Conservation (phyloP, 2,888 invertebrate genomes). For the Sceliomorpha sp. region DNA sequence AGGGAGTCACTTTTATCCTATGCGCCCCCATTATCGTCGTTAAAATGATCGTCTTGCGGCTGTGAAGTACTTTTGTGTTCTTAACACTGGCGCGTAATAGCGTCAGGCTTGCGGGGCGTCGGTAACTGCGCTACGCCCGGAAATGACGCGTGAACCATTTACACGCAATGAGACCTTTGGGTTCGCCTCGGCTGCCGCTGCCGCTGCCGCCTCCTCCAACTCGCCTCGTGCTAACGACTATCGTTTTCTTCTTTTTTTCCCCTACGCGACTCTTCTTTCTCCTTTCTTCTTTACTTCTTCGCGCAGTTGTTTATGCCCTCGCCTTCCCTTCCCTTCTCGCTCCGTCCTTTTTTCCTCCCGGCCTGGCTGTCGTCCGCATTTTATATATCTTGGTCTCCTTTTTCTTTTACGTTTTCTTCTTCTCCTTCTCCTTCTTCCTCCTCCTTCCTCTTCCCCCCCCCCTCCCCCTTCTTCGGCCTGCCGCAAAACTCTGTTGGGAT, state of each 20-base stretch:
- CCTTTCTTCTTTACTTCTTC: constrained; percentile 28
- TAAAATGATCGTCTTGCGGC: constrained; percentile 56
- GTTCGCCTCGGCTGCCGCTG: constrained; percentile 36
- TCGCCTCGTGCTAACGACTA: constrained; percentile 50
- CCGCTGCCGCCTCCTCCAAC: too few relatives aligned
- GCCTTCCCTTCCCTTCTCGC: constrained; percentile 8
- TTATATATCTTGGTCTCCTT: constrained; percentile 62
- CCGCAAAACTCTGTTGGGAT: constrained; percentile 45
- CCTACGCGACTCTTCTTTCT: constrained; percentile 19
- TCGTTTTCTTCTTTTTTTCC: constrained; percentile 27
- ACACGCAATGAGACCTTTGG: constrained; percentile 67
- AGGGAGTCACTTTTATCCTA: constrained; percentile 41
- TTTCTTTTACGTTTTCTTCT: too few relatives aligned
- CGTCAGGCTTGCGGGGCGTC: constrained; percentile 50
- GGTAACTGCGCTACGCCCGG: constrained; percentile 60
- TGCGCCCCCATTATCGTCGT: constrained; percentile 54
- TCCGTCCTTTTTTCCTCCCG: neutral
- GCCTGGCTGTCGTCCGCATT: constrained; percentile 50
- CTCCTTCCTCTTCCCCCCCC: constrained; percentile 12
- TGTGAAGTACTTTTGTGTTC: constrained; percentile 62
- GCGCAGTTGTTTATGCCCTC: constrained; percentile 24
- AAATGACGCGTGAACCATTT: constrained; percentile 67
- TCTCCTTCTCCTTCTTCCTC: constrained; percentile 4
- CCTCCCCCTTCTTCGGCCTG: constrained; percentile 1
- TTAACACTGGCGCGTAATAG: constrained; percentile 60